Base-by-base conservation (phyloP, 2,888 invertebrate species). In the Venustoraphidia nigricollis region DNA sequence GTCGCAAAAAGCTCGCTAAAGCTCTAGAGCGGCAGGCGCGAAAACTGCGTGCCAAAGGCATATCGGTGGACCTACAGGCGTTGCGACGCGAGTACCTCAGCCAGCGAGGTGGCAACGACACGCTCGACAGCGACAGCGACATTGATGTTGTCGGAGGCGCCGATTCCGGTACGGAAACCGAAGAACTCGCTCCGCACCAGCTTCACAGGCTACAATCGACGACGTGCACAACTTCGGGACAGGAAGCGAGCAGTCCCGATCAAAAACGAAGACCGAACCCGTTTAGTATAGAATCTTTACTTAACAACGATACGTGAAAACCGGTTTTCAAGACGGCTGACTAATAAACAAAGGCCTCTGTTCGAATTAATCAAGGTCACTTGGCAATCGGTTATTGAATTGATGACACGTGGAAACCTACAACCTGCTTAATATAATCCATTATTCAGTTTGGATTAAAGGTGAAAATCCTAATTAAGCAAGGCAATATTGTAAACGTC, bases 21-120 rank as follows among this genome's bases (percentile, higher is more conserved):
- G 88, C 90, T 53, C 74, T 93, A 57, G 92, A 93, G 64, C 75
- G 92, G 48, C 92, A 92, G 68, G 94, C 94, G 57, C 76, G 92
- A 57, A 94, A 95, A 64, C 75, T 95, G 51, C 81, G 92, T 49
- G 87, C 88, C 45, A 91, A 91, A 66, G 92, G 92, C 56, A 89
- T 92, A 59, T 80, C 86, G 13, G 91, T 92, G 17, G 90, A 91
- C 65, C 68, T 92, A 52, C 86, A 89, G 59, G 85, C 90, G 3
- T 69, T 92, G 45, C 82, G 86, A 58, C 74, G 85, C 43, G 91
- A 92, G 64, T 90, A 90, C 72, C 76, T 91, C 58, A 81, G 84
- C 10, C 87, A 87, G 65, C 81, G 82, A 57, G 74, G 81, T 54
- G 75, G 77, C 55, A 75, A 66, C 49, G 73, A 71, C 37, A 66